Base-by-base conservation (phyloP, 2,797 vertebrate genomes). In the Lagocephalus sceleratus region DNA sequence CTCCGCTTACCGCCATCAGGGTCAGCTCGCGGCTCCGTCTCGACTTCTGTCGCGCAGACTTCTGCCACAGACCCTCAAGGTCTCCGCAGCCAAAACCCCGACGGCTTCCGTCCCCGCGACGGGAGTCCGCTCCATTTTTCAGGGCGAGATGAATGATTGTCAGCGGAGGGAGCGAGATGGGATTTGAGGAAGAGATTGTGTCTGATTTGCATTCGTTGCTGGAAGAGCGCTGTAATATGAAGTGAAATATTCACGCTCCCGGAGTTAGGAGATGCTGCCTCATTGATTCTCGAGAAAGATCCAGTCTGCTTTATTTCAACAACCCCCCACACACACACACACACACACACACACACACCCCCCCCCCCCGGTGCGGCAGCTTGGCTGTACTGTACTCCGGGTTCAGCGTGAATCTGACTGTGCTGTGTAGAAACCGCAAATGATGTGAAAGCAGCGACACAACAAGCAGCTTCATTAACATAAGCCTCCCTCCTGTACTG, bases 331-430 rank as follows among this genome's bases (percentile, higher is more conserved):
- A n/a, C n/a, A n/a, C n/a, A n/a, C n/a, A n/a, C n/a, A n/a, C n/a
- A n/a, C n/a, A n/a, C n/a, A n/a, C n/a, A n/a, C n/a, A n/a, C n/a
- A n/a, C n/a, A n/a, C n/a, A n/a, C 1, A 2, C 25, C 48, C 50
- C 50, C 53, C 42, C 54, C 53, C 47, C 17, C 10, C 43, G 54
- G 54, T 5, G 10, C 47, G 54, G 3, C 32, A 1, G 45, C 50
- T 25, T 7, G 61, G 69, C 61, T 50, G 26, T 51, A 22, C 39
- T 53, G 3, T 35, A 11, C 19, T 40, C 42, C 55, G 25, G 62
- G 50, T 56, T n/a, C 59, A 41, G 54, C 39, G 62, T 65, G 59
- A 46, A 40, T 2, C 55, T 48, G 4, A 15, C 57, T 55, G 47
- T 52, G 5, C 25, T 21, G 25, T 42, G 5, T 15, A n/a, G 42